A percentile compares a stretch with the other conserved stretches of the same genome.
phyloP scores from a whole-genome alignment of 2,113 vertebrate genomes.

The Colaptes auratus region DNA sequence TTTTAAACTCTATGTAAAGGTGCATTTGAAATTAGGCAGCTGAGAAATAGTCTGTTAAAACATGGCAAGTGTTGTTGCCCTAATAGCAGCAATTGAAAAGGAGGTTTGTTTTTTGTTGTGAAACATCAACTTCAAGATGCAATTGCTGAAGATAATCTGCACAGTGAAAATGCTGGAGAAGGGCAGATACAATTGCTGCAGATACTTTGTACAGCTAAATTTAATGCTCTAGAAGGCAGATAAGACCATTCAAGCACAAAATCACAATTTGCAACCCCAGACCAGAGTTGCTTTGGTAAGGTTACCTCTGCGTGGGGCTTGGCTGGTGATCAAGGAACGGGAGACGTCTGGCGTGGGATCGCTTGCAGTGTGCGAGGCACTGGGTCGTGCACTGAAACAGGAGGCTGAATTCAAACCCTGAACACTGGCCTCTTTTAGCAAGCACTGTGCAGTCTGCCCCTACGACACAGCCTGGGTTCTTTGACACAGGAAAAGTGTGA shows the following conservation, averaged over 20 bases:
- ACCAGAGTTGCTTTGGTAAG: neutral
- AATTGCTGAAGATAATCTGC: neutral
- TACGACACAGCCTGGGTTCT: neutral
- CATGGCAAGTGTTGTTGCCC: neutral
- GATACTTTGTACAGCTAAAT: neutral
- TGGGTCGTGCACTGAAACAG: neutral
- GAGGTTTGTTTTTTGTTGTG: neutral
- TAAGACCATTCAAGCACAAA: neutral
- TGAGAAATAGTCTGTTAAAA: conserved; percentile 21
- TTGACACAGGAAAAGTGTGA: neutral
- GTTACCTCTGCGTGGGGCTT: neutral
- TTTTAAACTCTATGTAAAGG: conserved; percentile 23
- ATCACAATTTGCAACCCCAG: neutral
- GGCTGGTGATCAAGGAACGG: neutral
- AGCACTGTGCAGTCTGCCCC: neutral
- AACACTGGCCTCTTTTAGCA: neutral
- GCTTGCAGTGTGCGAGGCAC: neutral
- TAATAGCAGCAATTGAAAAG: neutral
- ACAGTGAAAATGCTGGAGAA: too few species aligned
- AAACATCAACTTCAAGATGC: neutral
- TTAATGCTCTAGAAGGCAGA: neutral
- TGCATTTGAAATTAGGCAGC: conserved; percentile 50
- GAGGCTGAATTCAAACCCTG: neutral
- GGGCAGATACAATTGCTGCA: neutral
- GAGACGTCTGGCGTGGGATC: neutral